These are phyloP conservation scores for Himantopus leucocephalus DNA, from an alignment of 2,113 vertebrate species.

Conservation along the genomic window DNA sequence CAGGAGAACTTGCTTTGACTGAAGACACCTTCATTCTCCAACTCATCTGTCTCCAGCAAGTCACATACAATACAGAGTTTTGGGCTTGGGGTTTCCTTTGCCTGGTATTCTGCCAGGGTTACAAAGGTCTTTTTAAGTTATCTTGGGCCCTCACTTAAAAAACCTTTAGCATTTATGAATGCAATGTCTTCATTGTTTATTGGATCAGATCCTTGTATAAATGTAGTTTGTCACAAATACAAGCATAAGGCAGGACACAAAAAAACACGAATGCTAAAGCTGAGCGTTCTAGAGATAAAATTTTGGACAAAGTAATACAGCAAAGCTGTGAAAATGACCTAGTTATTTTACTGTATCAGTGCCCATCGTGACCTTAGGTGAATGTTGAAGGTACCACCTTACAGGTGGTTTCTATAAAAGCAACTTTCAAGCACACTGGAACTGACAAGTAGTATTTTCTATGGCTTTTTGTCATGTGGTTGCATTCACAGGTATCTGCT, in stretches of 20 bases:
- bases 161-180: not conserved
- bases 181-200: not conserved
- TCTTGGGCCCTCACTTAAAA: not conserved
- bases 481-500: not conserved
- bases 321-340: not conserved
- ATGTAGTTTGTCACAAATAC: not conserved
- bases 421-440: not conserved
- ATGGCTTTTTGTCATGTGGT: not conserved
- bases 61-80: not conserved
- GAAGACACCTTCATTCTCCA: not conserved
- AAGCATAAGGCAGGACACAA: not conserved
- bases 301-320: not conserved
- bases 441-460: not conserved
- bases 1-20: not conserved
- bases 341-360: not conserved
- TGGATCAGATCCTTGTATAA: not conserved
- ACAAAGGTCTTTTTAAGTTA: not conserved
- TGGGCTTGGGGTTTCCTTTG: accelerated
- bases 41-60: not conserved
- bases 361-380: not conserved
- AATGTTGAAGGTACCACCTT: not conserved
- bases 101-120: not conserved
- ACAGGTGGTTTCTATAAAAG: not conserved
- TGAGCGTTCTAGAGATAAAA: not conserved
- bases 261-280: not conserved